phyloP scores from a whole-genome alignment of 2,113 vertebrate genomes.

The Pandion haliaetus region DNA sequence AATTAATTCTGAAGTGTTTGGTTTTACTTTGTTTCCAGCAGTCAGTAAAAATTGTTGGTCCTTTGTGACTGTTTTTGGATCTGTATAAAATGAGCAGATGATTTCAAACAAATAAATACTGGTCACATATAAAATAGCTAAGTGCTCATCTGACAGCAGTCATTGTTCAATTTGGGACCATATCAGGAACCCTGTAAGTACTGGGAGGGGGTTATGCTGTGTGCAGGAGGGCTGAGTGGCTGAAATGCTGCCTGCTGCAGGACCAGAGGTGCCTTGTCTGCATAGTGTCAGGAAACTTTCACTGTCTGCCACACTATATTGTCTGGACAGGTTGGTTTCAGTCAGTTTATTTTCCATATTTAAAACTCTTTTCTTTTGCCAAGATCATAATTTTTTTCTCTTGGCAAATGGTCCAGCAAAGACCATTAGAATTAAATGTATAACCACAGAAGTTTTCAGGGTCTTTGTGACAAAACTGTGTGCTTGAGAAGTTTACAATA shows the following conservation, averaged over 20 bases:
- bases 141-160: background rate
- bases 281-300: background rate
- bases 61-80: background rate
- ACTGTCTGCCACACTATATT: background rate
- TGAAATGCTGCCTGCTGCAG: background rate
- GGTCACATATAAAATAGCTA: background rate
- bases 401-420: background rate
- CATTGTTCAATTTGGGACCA: accelerated
- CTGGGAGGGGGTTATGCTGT: accelerated
- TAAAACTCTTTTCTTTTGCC: background rate
- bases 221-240: background rate
- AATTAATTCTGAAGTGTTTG: background rate
- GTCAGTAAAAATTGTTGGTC: background rate
- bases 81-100: background rate
- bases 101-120: background rate
- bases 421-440: background rate
- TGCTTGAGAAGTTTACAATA: background rate
- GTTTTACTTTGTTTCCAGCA: background rate
- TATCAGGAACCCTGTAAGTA: background rate
- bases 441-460: background rate
- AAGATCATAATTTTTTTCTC: background rate
- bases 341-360: slow-evolving; percentile 2
- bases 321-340: background rate
- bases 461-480: background rate
- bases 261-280: background rate